Evolutionary conservation across 2,888 invertebrate species (phyloP), one percentile per base, ranked within the genome.

Genomic region (Bembecia ichneumoniformis): DNA sequence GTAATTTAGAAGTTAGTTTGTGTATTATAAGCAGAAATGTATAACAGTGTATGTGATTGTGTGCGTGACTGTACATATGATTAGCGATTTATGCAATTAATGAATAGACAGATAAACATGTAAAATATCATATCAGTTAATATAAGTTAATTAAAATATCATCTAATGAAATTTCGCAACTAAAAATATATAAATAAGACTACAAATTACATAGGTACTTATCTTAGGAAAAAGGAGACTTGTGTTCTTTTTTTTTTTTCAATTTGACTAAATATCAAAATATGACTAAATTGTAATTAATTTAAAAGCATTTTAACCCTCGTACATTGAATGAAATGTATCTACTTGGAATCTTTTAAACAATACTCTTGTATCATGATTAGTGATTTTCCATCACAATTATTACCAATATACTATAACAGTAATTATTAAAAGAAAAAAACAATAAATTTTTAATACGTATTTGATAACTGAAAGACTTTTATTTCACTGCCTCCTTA

Each of bases 11-110:
- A 71, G 74, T 80, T 75, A 74, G 67, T 74, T 74, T 74, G 15
- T 83, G 74, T 82, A 82, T 77, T 70, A 75, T 81, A 78, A 80
- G 74, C 73, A 70, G 71, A 74, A 80, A 75, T 81, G 75, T 79
- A 74, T 75, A 68, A 62, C 56, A 59, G 50, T 56, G 54, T 54
- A 51, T 49, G 56, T 53, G 55, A 51, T 51, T 64, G 63, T 59
- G 59, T 68, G 70, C 61, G 60, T 71, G 69, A 52, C 63, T 66
- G 68, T 60, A 52, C 59, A 57, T 52, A 58, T 57, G 55, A 59
- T 56, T 56, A 60, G 58, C 61, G 46, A 62, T 70, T 71, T 71
- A 73, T 67, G 71, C 66, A 66, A 64, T 69, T 52, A 52, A 54
- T 59, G 53, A 52, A 54, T 59, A 40, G 4, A 40, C 13, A 56